Evolutionary conservation across 2,113 vertebrate species (phyloP).

Genomic region (Tauraco erythrolophus): DNA sequence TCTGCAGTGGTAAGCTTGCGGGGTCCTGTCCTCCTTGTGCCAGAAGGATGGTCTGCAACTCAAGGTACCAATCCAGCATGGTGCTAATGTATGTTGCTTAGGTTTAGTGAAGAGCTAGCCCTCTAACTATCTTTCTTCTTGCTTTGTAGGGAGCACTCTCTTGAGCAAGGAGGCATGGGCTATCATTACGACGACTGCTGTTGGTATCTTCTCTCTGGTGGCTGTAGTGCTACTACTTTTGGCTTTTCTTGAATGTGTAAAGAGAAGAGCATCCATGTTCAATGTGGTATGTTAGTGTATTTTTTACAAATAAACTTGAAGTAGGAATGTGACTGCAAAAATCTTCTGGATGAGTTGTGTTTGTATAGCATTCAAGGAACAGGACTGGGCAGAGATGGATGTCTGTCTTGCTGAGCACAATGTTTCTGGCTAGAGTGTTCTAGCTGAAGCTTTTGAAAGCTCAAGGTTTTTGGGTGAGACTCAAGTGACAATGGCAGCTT

Average conservation of each 20-base stretch:
- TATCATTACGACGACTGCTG: not conserved
- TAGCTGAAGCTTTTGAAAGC: not conserved
- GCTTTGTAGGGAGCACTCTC: not conserved
- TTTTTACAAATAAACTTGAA: slow-evolving; percentile 23
- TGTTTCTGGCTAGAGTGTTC: not conserved
- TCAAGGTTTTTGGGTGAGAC: not conserved
- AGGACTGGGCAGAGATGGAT: too few species aligned
- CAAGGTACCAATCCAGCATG: slow-evolving; percentile 40
- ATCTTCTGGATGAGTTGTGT: not conserved
- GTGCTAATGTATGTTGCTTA: not conserved
- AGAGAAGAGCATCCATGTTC: not conserved
- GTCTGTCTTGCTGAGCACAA: not conserved
- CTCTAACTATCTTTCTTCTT: not conserved
- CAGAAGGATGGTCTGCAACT: slow-evolving; percentile 21
- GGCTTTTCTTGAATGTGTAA: not conserved
- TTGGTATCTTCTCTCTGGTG: not conserved
- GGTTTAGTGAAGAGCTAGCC: too few species aligned
- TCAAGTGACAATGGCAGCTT: not conserved
- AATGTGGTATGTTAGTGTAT: not conserved
- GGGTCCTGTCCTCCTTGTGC: slow-evolving; percentile 70
- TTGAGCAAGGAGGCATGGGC: not conserved
- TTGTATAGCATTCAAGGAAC: not conserved
- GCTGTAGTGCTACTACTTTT: not conserved
- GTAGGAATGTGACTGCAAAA: not conserved
- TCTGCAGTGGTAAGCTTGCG: slow-evolving; percentile 51